Percentiles rank a stretch among this genome's conserved stretches.
Evolutionary conservation across 2,888 invertebrate species (phyloP).

Genomic region (Neoscelio sp.): DNA sequence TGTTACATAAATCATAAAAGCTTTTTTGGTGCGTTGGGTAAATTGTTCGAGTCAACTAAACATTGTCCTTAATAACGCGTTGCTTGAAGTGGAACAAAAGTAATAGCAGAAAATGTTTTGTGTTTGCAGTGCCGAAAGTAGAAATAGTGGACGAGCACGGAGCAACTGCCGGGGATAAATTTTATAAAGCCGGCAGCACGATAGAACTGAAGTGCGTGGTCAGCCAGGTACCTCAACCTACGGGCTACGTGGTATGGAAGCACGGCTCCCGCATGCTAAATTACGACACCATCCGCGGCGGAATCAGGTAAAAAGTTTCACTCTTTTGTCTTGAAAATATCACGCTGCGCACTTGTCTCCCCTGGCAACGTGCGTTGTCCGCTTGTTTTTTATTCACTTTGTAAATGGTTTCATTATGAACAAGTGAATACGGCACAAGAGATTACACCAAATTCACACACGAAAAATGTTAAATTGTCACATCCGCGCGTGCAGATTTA

Average conservation of each 20-base stretch:
- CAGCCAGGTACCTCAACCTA: conserved; percentile 91
- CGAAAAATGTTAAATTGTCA: too few species aligned
- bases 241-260: conserved; percentile 91
- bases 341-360: too few species aligned
- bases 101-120: conserved; percentile 8
- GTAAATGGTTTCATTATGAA: conserved; percentile 38
- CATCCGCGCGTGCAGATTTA: too few species aligned
- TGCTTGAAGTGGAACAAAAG: not conserved
- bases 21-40: not conserved
- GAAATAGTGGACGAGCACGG: conserved; percentile 92
- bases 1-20: not conserved
- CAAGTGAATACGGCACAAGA: conserved; percentile 34
- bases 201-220: conserved; percentile 92
- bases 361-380: too few species aligned
- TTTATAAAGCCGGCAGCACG: conserved; percentile 92
- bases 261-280: conserved; percentile 90
- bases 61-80: not conserved
- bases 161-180: conserved; percentile 90
- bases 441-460: not conserved
- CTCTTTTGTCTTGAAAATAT: too few species aligned
- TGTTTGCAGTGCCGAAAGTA: conserved; percentile 89
- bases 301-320: conserved; percentile 88
- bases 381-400: conserved; percentile 28
- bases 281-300: conserved; percentile 91
- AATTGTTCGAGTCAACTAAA: not conserved